These are phyloP conservation scores for Zeuzera pyrina DNA, from an alignment of 2,888 invertebrate species.

Conservation along the genomic window DNA sequence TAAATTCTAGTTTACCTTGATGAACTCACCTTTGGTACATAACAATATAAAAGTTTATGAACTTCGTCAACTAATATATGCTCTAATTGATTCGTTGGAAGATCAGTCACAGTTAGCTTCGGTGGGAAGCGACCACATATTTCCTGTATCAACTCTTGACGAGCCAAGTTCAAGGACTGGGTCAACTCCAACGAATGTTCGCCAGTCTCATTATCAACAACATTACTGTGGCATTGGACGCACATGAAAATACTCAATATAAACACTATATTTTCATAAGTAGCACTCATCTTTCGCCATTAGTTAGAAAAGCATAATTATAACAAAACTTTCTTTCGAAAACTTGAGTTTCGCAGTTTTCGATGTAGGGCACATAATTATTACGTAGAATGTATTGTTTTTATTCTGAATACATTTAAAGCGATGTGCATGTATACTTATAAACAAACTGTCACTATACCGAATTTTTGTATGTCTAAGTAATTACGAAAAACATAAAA, in stretches of 20 bases:
- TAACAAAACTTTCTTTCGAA: conserved; percentile 48
- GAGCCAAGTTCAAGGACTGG: conserved; percentile 75
- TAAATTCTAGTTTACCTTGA: conserved; percentile 5
- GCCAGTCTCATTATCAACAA: conserved; percentile 30
- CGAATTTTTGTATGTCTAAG: too few relatives aligned
- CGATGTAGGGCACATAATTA: conserved; percentile 43
- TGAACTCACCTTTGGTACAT: conserved; percentile 90
- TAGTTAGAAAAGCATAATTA: conserved; percentile 22
- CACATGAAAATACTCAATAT: conserved; percentile 27
- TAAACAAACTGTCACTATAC: too few relatives aligned
- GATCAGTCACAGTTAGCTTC: conserved; percentile 48
- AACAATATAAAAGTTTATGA: conserved; percentile 90
- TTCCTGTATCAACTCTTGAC: conserved; percentile 75
- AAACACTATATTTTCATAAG: conserved; percentile 7
- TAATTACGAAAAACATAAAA: too few relatives aligned
- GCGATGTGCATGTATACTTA: too few relatives aligned
- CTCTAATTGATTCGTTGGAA: conserved; percentile 75
- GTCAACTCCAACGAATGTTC: conserved; percentile 73
- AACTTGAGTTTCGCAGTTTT: conserved; percentile 25
- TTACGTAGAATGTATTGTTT: background rate
- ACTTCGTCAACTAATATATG: conserved; percentile 89
- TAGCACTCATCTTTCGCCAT: conserved; percentile 13
- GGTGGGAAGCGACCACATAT: conserved; percentile 71
- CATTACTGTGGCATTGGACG: conserved; percentile 38
- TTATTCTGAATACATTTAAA: too few relatives aligned